Evolutionary conservation across 2,888 invertebrate species (phyloP), one percentile per base, ranked within the genome.

Genomic region (Bombylius discolor): DNA sequence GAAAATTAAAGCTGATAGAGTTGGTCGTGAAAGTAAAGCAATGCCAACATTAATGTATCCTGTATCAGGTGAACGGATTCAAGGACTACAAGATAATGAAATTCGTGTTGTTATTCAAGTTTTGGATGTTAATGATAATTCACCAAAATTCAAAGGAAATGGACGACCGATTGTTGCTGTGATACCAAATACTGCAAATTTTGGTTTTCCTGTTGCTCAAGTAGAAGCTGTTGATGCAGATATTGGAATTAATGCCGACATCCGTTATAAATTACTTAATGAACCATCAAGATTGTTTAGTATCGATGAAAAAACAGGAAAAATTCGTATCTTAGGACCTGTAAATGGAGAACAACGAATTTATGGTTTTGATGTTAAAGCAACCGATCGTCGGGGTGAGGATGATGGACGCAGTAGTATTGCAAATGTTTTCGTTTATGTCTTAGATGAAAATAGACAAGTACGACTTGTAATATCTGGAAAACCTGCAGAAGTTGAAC

Each of bases 331-430:
- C 0, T 80, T 89, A 14, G 81, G 84, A 1, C 79, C 82, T 47
- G 82, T 90, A 56, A 76, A 80, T 0, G 84, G 85, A 62, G 84
- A 84, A 23, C 89, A 89, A 1, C 79, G 82, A 60, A 85, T 91
- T 47, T 89, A 85, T 66, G 89, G 89, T 0, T 90, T 91, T 66
- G 90, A 91, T 72, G 89, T 91, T 11, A 89, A 89, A 72, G 92
- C 90, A 11, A 89, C 89, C 0, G 91, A 92, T 68, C 80, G 84
- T 56, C 77, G 79, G 33, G 91, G 91, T 2, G 85, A 85, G 48
- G 87, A 89, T 65, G 86, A 87, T 66, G 91, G 91, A 3, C 82
- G 82, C 58, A 89, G 89, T 9, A 84, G 88, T 51, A 89, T 90
- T 61, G 86, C 87, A 52, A 90, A 89, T 69, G 88, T 91, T 57